Conservation (phyloP, 2,113 vertebrate genomes). For the Chauna torquata region DNA sequence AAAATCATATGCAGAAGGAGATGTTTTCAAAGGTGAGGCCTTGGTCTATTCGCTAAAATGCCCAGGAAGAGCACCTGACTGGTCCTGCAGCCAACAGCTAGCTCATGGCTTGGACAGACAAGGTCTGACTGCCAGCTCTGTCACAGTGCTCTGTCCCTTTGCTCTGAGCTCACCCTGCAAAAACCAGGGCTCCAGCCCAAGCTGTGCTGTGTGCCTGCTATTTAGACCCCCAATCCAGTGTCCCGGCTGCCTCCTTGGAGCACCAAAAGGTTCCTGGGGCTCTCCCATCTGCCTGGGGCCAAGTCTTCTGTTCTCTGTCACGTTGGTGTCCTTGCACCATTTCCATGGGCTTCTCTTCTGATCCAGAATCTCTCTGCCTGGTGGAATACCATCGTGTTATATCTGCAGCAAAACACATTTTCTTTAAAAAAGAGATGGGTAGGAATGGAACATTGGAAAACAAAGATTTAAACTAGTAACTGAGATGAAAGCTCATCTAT, state of each 20-base stretch:
- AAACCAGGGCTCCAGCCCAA: rapidly evolving
- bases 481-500: slow-evolving; percentile 44
- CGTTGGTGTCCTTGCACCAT: not conserved
- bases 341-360: not conserved
- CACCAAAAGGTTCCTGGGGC: rapidly evolving
- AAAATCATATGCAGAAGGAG: rapidly evolving
- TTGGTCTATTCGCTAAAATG: not conserved
- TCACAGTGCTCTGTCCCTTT: not conserved
- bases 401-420: not conserved
- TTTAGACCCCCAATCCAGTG: not conserved
- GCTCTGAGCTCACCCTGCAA: not conserved
- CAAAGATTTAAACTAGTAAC: slow-evolving; percentile 46
- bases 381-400: not conserved
- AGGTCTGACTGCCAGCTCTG: rapidly evolving
- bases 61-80: not conserved
- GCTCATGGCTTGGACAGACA: not conserved
- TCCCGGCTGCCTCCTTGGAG: not conserved
- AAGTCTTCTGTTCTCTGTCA: not conserved
- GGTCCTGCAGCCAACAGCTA: not conserved
- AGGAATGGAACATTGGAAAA: not conserved
- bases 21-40: not conserved
- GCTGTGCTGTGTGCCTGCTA: not conserved
- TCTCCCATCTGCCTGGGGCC: not conserved
- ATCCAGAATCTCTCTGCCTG: not conserved
- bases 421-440: not conserved